Evolutionary conservation across 2,113 vertebrate species (phyloP).

Genomic region (Penelope pileata): DNA sequence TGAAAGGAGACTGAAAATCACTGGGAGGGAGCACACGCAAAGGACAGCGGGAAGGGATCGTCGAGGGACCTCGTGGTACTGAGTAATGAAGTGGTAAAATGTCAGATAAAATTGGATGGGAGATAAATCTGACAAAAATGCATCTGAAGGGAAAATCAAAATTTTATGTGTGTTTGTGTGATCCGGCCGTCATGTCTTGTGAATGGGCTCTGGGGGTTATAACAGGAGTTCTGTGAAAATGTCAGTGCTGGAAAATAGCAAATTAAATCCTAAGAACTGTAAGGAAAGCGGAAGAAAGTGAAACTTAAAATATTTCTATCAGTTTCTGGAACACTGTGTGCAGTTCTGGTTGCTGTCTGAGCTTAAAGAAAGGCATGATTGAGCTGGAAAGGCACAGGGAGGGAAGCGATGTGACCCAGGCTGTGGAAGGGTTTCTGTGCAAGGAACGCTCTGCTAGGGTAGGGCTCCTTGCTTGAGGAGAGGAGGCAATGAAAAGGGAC

Average conservation of each 20-base stretch:
- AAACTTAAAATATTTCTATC: background rate
- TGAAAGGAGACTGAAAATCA: background rate
- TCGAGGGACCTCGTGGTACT: background rate
- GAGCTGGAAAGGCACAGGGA: background rate
- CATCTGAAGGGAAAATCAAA: background rate
- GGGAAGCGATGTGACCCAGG: background rate
- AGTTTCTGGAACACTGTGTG: background rate
- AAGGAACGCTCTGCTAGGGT: background rate
- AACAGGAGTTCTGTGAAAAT: background rate
- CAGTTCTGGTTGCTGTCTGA: background rate
- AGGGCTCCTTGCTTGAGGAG: background rate
- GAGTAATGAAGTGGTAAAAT: background rate
- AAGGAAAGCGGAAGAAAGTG: background rate
- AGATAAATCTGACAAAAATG: background rate
- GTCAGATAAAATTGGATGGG: background rate
- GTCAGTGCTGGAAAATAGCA: background rate
- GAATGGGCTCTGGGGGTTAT: background rate
- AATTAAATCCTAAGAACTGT: background rate
- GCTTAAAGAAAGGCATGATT: background rate
- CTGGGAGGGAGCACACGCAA: background rate
- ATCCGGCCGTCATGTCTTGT: fast-evolving
- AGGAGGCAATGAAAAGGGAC: background rate
- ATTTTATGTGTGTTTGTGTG: background rate
- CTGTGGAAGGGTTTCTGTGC: background rate
- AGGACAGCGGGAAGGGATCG: background rate